Evolutionary conservation across 2,888 invertebrate species (phyloP).

Genomic region (Nomada goodeniana): DNA sequence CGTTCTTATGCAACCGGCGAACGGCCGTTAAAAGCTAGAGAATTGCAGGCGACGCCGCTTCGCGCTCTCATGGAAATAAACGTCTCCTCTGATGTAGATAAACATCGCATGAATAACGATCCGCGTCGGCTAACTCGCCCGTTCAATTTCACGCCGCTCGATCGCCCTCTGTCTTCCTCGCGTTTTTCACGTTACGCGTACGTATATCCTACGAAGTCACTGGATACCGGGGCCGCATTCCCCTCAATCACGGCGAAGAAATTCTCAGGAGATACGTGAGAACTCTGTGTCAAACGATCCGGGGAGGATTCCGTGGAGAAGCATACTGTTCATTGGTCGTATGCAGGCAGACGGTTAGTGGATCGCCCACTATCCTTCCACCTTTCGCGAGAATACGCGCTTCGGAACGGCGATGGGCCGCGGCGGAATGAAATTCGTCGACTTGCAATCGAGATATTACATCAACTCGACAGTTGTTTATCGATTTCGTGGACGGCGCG

Average conservation of each 20-base stretch:
- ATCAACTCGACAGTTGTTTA: too few relatives aligned
- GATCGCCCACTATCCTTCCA: too few relatives aligned
- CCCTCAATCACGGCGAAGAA: background rate
- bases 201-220: background rate
- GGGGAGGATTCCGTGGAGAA: background rate
- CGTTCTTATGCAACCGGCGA: conserved; percentile 51
- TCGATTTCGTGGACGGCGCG: background rate
- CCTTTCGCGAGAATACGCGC: too few relatives aligned
- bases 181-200: conserved; percentile 23
- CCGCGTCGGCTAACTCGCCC: conserved; percentile 23
- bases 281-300: background rate
- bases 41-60: conserved; percentile 46
- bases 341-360: background rate
- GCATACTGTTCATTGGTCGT: background rate
- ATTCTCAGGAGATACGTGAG: conserved; percentile 3
- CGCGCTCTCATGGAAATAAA: conserved; percentile 64
- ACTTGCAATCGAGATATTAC: too few relatives aligned
- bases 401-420: too few relatives aligned
- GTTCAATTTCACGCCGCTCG: conserved; percentile 52
- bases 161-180: conserved; percentile 21
- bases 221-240: conserved; percentile 3
- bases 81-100: conserved; percentile 61
- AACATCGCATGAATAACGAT: conserved; percentile 64
- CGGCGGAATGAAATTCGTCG: too few relatives aligned
- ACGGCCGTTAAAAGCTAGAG: conserved; percentile 40